Evolutionary conservation across 2,797 vertebrate species (phyloP).

Genomic region (Acestrorhynchus altus): DNA sequence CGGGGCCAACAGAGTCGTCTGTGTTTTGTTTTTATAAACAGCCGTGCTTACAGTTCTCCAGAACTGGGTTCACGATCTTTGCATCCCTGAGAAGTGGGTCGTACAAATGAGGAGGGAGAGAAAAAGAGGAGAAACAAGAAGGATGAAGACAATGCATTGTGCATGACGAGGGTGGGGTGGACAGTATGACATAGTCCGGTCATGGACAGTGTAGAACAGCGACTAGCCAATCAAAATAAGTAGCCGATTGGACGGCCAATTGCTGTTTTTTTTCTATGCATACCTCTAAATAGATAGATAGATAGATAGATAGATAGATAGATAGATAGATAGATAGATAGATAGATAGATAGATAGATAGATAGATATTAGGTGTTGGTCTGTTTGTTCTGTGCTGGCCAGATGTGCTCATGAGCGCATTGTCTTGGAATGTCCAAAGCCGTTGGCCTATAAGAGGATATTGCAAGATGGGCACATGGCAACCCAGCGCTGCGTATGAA

Average conservation of each 20-base stretch:
- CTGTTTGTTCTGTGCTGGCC: background rate
- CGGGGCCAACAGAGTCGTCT: background rate
- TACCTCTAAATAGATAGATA: no score
- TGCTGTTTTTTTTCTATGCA: no score
- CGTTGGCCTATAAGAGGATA: conserved; percentile 45
- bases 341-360: no score
- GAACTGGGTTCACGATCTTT: background rate
- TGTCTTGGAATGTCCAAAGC: conserved; percentile 29
- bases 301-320: no score
- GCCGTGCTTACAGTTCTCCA: background rate
- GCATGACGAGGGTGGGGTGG: no score
- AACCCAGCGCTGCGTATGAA: conserved; percentile 52
- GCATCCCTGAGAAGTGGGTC: background rate
- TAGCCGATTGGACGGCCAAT: no score
- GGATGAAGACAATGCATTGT: no score
- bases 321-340: no score
- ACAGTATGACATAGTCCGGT: no score
- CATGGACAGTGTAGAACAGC: no score
- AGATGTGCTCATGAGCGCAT: background rate
- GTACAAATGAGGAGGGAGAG: conserved; percentile 15
- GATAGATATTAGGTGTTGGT: background rate
- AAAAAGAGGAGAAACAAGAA: no score
- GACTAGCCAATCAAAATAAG: no score
- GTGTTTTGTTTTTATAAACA: background rate
- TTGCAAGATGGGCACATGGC: conserved; percentile 48